These are phyloP conservation scores for Chelidonichthys spinosus DNA, from an alignment of 2,797 vertebrate genomes.

Conservation along the genomic window DNA sequence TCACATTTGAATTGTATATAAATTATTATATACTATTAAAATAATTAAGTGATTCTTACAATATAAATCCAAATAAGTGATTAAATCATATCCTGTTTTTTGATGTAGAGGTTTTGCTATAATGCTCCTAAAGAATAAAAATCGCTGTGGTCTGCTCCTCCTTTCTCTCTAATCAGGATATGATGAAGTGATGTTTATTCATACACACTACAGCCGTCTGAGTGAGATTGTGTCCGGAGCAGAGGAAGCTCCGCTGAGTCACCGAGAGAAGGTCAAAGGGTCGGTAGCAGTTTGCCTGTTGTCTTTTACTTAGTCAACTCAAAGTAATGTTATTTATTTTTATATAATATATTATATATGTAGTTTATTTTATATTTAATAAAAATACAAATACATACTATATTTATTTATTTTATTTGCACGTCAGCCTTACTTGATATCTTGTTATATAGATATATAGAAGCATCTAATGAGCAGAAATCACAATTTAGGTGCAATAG, in stretches of 20 bases:
- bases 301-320: background rate
- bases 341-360: too few relatives aligned
- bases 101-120: background rate
- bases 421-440: background rate
- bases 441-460: background rate
- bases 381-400: too few relatives aligned
- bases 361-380: too few relatives aligned
- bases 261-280: conserved; percentile 57
- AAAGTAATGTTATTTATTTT: background rate
- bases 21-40: too few relatives aligned
- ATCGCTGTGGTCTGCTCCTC: background rate
- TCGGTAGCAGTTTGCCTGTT: conserved; percentile 17
- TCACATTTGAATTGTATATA: too few relatives aligned
- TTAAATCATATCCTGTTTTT: background rate
- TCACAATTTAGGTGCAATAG: background rate
- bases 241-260: conserved; percentile 43
- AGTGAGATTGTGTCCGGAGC: conserved; percentile 67
- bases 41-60: too few relatives aligned
- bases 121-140: background rate
- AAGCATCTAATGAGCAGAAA: background rate
- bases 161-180: conserved; percentile 68
- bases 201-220: conserved; percentile 82
- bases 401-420: background rate
- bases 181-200: conserved; percentile 84
- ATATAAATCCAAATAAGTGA: background rate